Base-by-base conservation (phyloP, 2,888 invertebrate species). In the Drosophila falleni region DNA sequence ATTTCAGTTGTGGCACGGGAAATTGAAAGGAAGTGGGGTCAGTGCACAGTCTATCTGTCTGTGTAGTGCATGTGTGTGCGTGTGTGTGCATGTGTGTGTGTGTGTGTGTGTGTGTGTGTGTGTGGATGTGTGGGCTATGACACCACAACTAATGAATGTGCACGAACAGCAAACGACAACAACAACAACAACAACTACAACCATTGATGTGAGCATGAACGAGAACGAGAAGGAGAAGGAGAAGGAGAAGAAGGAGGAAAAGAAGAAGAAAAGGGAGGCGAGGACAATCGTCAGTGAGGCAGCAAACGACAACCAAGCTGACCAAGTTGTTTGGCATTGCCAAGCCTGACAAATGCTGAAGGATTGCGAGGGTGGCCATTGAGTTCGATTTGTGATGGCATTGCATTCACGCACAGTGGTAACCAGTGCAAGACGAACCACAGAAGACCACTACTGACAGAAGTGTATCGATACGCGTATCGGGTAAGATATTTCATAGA, bases 91-190 rank as follows among this genome's bases (percentile, higher is more conserved):
- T 29, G 50, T 35, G 26, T 37, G 44, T 35, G 9, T 55, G n/a
- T 50, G 15, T 41, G 33, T 31, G 29, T 42, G 19, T 19, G 31
- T 13, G 33, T 39, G 16, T 46, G 44, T 58, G 29, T 29, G 50
- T 35, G 26, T 37, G 39, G 23, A 16, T 73, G 63, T 62, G 65
- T 64, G 64, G 62, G 15, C 65, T 61, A 60, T 68, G 74, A 74
- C 78, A 78, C 78, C 78, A 78, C 74, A 78, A 71, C 78, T 77
- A 77, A 78, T 78, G 78, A 78, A 77, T 77, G 78, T 71, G 64
- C 71, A 63, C 47, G 65, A 77, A 60, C 67, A 44, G 69, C 65
- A 71, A 74, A 64, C 54, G 70, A 58, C 60, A 19, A 46, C 51
- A 63, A 54, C 50, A 53, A 23, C 58, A 53, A 42, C 29, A 29